Evolutionary conservation across 1,140 invertebrate genomes (phyloP), one percentile per base, ranked within the genome.

Genomic region (Chionoecetes opilio): DNA sequence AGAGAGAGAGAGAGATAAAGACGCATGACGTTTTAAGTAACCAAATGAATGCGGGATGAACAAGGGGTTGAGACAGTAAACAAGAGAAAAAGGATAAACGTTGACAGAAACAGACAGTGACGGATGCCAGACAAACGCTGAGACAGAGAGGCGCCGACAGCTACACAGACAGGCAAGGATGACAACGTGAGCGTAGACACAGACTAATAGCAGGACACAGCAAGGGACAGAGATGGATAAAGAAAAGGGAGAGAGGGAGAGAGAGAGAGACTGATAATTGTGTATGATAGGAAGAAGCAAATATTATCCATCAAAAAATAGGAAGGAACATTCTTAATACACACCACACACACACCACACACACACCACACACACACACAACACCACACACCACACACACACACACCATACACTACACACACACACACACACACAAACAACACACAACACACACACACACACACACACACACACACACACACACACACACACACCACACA

Each of bases 101-200:
- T 3, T 41, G 87, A 35, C 37, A 31, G 34, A 46, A 37, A 46
- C 37, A 38, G 31, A 46, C 9, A 35, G 17, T 29, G 87, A 32
- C 37, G 34, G 41, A 89, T 38, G 87, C n/a, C 37, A 89, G 87
- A 46, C n/a, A 32, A 35, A 38, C 37, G 87, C 11, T 26, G 87
- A 46, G 87, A 89, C 29, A 46, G 87, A 89, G 37, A 46, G 87
- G 87, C n/a, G 41, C 26, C n/a, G 34, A 37, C 26, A 35, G 87
- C 17, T 38, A 46, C n/a, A 89, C 26, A 89, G 87, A 46, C 9
- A 53, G 87, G 35, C n/a, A 31, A 46, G 29, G 35, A 38, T n/a
- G 63, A 75, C 63, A 75, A 75, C 63, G 21, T 75, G n/a, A 75
- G 63, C 63, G n/a, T 8, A 75, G 63, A 75, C 63, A 75, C 21